A percentile compares a stretch with the other conserved stretches of the same genome.
These are phyloP conservation scores for Callospermophilus lateralis DNA, from an alignment of 2,113 vertebrate genomes.

Conservation along the genomic window DNA sequence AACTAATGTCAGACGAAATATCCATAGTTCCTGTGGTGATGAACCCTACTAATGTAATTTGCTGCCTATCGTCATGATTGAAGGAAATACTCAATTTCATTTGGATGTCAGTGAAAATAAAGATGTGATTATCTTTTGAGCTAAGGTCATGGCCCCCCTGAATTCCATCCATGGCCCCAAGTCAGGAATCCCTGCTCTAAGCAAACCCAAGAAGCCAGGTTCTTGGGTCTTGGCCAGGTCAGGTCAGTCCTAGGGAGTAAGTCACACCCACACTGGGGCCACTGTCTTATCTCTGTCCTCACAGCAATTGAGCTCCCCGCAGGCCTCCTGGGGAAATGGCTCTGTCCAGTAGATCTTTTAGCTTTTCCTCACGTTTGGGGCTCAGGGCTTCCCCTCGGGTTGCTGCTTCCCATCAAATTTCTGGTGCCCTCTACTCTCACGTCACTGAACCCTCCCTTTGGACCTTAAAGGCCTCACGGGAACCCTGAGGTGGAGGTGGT, in stretches of 20 bases:
- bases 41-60: neutral
- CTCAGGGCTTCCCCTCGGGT: neutral
- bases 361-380: neutral
- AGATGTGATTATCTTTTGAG: neutral
- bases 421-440: neutral
- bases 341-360: neutral
- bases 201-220: neutral
- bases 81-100: neutral
- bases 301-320: fast-evolving
- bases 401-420: neutral
- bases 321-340: neutral
- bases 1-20: fast-evolving
- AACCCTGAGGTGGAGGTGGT: neutral
- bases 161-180: neutral
- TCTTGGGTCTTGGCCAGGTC: neutral
- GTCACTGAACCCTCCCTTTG: neutral
- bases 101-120: neutral
- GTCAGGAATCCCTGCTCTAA: neutral
- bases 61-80: neutral
- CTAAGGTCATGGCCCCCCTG: neutral
- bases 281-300: no score
- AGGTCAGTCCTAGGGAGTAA: fast-evolving
- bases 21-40: neutral
- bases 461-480: neutral
- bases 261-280: fast-evolving